These are phyloP conservation scores for Poliocrania exsul DNA, from an alignment of 2,797 vertebrate genomes.

Conservation along the genomic window DNA sequence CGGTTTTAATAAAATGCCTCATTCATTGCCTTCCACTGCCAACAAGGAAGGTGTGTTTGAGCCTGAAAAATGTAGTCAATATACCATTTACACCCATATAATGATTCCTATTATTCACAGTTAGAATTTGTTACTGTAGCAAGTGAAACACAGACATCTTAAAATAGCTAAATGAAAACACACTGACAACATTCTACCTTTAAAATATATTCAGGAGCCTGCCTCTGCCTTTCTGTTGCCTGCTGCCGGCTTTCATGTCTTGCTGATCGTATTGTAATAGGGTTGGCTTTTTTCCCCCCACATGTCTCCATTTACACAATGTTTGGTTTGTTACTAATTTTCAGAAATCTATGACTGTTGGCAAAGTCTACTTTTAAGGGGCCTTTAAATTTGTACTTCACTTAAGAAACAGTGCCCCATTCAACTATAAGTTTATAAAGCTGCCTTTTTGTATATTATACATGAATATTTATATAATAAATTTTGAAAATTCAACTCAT, in stretches of 20 bases:
- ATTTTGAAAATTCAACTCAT: slow-evolving; percentile 43
- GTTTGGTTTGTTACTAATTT: slow-evolving; percentile 63
- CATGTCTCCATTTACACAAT: slow-evolving; percentile 63
- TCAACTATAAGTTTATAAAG: slow-evolving; percentile 46
- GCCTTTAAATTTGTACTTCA: slow-evolving; percentile 44
- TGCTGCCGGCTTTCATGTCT: slow-evolving; percentile 68
- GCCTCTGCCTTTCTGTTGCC: slow-evolving; percentile 54
- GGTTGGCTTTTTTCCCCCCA: slow-evolving; percentile 1
- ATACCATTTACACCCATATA: slow-evolving; percentile 76
- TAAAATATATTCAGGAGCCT: slow-evolving; percentile 73
- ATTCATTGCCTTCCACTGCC: slow-evolving; percentile 75
- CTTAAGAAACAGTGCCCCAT: slow-evolving; percentile 45
- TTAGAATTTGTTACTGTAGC: slow-evolving; percentile 72
- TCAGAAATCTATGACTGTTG: slow-evolving; percentile 40
- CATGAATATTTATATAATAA: slow-evolving; percentile 58
- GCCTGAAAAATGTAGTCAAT: slow-evolving; percentile 71
- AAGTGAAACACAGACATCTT: slow-evolving; percentile 72
- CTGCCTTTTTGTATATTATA: slow-evolving; percentile 24
- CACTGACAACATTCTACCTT: slow-evolving; percentile 74
- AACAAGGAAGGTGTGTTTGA: slow-evolving; percentile 79
- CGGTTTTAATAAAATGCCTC: slow-evolving; percentile 79
- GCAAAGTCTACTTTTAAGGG: slow-evolving; percentile 55
- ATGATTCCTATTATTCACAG: slow-evolving; percentile 78
- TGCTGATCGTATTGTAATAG: slow-evolving; percentile 64
- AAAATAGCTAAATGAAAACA: slow-evolving; percentile 76